Conservation (phyloP, 2,797 vertebrate species). For the Phoxinus dragarum region DNA sequence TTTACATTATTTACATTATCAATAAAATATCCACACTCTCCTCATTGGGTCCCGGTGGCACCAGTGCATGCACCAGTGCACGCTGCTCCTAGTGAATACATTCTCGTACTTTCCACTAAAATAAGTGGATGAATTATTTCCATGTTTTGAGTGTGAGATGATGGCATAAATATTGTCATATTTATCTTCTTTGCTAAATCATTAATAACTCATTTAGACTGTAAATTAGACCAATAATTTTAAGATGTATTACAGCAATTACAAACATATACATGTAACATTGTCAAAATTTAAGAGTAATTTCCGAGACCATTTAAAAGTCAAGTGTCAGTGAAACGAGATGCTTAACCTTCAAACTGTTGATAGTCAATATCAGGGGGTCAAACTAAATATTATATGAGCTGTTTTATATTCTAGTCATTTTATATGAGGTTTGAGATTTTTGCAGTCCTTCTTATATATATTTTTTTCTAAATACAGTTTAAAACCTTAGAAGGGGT, state of each 20-base stretch:
- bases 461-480: background rate
- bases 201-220: conserved; percentile 53
- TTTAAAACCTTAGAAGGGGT: background rate
- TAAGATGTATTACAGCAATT: conserved; percentile 32
- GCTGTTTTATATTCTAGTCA: background rate
- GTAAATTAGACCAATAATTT: conserved; percentile 40
- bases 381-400: background rate
- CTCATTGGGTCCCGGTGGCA: conserved; percentile 11
- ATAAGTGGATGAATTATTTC: conserved; percentile 28
- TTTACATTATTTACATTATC: conserved; percentile 46
- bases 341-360: conserved; percentile 22
- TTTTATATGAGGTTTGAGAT: background rate
- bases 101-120: conserved; percentile 36
- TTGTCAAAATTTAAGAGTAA: background rate
- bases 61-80: background rate
- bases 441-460: background rate
- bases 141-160: conserved; percentile 44
- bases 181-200: conserved; percentile 50
- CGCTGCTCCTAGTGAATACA: conserved; percentile 1
- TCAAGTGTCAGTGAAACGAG: background rate
- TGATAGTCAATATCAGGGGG: background rate
- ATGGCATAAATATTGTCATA: conserved; percentile 42
- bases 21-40: conserved; percentile 44
- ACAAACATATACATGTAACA: background rate
- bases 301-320: background rate